These are phyloP conservation scores for Illadopsis cleaveri DNA, from an alignment of 2,113 vertebrate species.

Conservation along the genomic window DNA sequence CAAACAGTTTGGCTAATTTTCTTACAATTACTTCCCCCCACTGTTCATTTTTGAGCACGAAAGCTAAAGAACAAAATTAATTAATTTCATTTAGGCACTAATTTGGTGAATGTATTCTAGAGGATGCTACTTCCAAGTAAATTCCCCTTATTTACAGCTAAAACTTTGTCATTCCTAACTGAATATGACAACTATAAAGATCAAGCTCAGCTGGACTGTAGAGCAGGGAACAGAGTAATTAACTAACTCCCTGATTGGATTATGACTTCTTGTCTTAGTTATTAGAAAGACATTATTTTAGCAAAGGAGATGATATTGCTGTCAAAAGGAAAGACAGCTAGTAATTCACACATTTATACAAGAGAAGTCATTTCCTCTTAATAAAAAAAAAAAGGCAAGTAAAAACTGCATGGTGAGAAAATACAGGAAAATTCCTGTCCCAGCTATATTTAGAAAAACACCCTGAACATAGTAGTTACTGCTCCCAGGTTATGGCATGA, in stretches of 20 bases:
- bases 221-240: neutral
- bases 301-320: neutral
- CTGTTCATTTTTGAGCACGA: neutral
- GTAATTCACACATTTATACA: neutral
- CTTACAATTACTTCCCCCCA: neutral
- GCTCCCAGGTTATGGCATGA: neutral
- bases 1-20: neutral
- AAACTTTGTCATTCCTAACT: neutral
- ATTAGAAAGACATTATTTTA: neutral
- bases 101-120: neutral
- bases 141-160: neutral
- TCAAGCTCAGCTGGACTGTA: neutral
- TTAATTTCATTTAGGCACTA: neutral
- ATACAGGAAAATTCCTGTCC: neutral
- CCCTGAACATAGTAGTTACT: neutral
- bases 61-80: neutral
- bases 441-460: neutral
- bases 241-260: neutral
- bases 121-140: neutral
- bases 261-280: neutral
- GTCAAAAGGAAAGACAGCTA: neutral
- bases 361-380: neutral
- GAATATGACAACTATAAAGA: neutral
- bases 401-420: neutral
- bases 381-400: neutral